These are phyloP conservation scores for Agapornis canus DNA, from an alignment of 2,797 vertebrate species.

Conservation along the genomic window DNA sequence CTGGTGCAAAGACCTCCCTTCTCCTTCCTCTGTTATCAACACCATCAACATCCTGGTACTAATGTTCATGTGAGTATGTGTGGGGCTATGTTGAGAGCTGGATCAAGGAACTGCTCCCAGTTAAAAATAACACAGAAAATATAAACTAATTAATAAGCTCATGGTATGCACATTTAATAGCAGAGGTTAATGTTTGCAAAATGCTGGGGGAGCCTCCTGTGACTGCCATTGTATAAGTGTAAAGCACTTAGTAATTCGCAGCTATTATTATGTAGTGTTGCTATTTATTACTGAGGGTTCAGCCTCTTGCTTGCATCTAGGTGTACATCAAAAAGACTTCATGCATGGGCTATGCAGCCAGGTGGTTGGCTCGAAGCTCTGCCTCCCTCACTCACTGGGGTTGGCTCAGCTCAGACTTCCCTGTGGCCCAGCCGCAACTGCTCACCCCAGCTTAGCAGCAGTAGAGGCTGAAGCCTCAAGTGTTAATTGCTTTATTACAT, in stretches of 20 bases:
- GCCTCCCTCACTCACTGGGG: not conserved
- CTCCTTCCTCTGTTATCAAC: not conserved
- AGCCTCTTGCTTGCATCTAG: not conserved
- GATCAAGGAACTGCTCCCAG: not conserved
- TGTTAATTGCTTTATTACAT: slow-evolving; percentile 62
- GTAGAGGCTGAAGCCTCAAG: slow-evolving; percentile 28
- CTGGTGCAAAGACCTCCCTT: not conserved
- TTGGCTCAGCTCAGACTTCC: not conserved
- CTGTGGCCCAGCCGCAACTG: not conserved
- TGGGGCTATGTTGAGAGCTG: not conserved
- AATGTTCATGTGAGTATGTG: not conserved
- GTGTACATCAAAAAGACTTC: not conserved
- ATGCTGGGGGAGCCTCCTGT: not conserved
- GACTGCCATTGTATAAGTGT: not conserved
- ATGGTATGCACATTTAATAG: not conserved
- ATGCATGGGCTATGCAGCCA: not conserved
- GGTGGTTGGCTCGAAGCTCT: slow-evolving; percentile 3
- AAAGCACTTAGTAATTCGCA: slow-evolving; percentile 12
- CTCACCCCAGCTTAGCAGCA: not conserved
- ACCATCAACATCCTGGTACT: not conserved
- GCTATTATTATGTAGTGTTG: not conserved
- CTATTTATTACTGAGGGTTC: slow-evolving; percentile 36
- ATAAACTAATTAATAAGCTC: slow-evolving; percentile 22
- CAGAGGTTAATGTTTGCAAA: slow-evolving; percentile 13
- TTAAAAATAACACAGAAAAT: slow-evolving; percentile 29